These are phyloP conservation scores for Trachemys scripta DNA, from an alignment of 2,113 vertebrate genomes.

Conservation along the genomic window DNA sequence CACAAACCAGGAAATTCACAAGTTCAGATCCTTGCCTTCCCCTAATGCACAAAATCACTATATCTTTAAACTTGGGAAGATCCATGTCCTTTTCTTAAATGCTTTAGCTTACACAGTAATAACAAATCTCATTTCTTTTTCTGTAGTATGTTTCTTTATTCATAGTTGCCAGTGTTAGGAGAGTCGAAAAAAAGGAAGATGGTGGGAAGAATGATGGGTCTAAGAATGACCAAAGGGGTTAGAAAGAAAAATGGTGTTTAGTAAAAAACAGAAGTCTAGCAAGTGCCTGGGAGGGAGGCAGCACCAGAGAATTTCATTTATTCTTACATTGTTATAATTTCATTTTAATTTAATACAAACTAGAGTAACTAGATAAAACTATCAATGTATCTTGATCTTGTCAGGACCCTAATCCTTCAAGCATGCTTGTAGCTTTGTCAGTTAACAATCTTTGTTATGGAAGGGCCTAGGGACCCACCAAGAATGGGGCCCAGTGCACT, in stretches of 20 bases:
- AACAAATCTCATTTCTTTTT: neutral
- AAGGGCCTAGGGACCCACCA: neutral
- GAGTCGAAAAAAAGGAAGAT: neutral
- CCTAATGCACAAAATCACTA: neutral
- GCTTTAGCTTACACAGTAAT: neutral
- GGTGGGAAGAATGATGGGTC: neutral
- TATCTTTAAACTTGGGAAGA: neutral
- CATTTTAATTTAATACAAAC: neutral
- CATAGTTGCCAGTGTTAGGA: neutral
- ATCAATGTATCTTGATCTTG: neutral
- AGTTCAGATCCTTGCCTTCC: neutral
- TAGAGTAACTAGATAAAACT: neutral
- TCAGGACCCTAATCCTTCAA: neutral
- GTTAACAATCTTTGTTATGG: neutral
- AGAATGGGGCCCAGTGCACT: neutral
- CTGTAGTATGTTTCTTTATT: neutral
- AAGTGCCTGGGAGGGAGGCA: neutral
- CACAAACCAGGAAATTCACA: neutral
- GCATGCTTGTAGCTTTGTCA: neutral
- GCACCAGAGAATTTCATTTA: neutral
- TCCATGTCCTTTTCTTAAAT: rapidly evolving
- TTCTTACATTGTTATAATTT: neutral
- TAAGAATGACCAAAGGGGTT: neutral
- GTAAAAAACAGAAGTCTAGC: neutral
- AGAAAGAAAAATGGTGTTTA: neutral